Base-by-base conservation (phyloP, 2,113 vertebrate species). In the Eubucco bourcierii region DNA sequence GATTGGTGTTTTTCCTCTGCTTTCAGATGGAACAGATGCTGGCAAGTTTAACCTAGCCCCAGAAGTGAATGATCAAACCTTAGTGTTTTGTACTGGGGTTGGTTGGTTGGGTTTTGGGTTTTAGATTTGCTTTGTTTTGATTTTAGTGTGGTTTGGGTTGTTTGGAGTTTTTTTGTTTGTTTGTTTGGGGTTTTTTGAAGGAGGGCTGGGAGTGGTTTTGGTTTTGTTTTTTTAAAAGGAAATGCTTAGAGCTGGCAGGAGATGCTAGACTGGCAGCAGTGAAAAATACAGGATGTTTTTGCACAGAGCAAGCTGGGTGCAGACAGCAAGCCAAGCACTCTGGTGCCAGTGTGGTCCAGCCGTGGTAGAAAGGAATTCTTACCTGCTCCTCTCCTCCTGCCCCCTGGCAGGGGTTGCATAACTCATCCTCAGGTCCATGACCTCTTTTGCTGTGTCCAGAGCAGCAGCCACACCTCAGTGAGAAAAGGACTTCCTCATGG, bases 261-360 rank as follows among this genome's bases (percentile, higher is more conserved):
- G 90, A 76, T 87, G 80, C 88, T 53, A 63, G 83, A 39, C 47
- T 37, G 39, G 44, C 56, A 68, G 88, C 63, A 68, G 15, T 79
- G 73, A 93, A 90, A 95, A 96, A 90, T 70, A 88, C 76, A 65
- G 86, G 70, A 90, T 95, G 90, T 81, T 91, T 95, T 72, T 87
- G 53, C 67, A 66, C 0, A 0, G 88, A 75, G 65, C 37, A 71
- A 93, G 41, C 63, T 0, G 9, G 94, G 85, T 2, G 6, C 80
- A 78, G 70, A 74, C 76, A 78, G 47, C 11, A 23, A 68, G 83
- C n/a, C 0, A 1, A 72, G 50, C 16, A 1, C 53, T 27, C 63
- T 24, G 85, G 29, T 86, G 77, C 59, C 68, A 53, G 18, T 0
- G 17, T 7, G 55, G 47, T 71, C 46, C 72, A 74, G 41, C 56